These are phyloP conservation scores for Scaptomyza flava DNA, from an alignment of 2,888 invertebrate species.

Conservation along the genomic window DNA sequence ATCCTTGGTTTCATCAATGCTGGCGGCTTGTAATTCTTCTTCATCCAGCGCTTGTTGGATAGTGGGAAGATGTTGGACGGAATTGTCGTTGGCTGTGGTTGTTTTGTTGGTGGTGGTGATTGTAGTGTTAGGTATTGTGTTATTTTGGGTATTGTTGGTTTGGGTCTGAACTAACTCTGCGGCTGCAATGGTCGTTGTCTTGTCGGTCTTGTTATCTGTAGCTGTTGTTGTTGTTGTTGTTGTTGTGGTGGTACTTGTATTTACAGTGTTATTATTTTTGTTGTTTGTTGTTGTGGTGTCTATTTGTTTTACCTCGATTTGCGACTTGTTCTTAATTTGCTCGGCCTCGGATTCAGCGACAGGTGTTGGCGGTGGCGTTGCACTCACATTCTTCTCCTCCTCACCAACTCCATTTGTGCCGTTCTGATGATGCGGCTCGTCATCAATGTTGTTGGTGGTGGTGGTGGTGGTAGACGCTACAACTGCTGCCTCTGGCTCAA, in stretches of 20 bases:
- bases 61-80: slow-evolving; percentile 25
- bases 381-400: slow-evolving; percentile 34
- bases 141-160: slow-evolving; percentile 56
- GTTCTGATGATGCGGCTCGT: slow-evolving; percentile 73
- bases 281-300: slow-evolving; percentile 55
- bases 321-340: slow-evolving; percentile 75
- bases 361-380: slow-evolving; percentile 76
- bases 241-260: slow-evolving; percentile 70
- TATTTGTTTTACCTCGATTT: slow-evolving; percentile 82
- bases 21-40: slow-evolving; percentile 14
- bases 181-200: slow-evolving; percentile 62
- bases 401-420: slow-evolving; percentile 70
- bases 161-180: slow-evolving; percentile 79
- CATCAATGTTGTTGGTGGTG: slow-evolving; percentile 45
- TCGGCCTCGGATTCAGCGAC: slow-evolving; percentile 71
- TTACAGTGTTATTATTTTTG: slow-evolving; percentile 60
- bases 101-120: slow-evolving; percentile 34
- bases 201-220: slow-evolving; percentile 61
- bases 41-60: slow-evolving; percentile 42
- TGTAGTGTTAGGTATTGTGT: slow-evolving; percentile 49
- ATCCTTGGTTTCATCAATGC: slow-evolving; percentile 36
- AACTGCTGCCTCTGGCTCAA: slow-evolving; percentile 57
- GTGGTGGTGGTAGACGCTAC: background rate
- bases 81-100: slow-evolving; percentile 38
- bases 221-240: slow-evolving; percentile 55